phyloP scores from a whole-genome alignment of 2,797 vertebrate genomes.

The Muscicapa comitata region DNA sequence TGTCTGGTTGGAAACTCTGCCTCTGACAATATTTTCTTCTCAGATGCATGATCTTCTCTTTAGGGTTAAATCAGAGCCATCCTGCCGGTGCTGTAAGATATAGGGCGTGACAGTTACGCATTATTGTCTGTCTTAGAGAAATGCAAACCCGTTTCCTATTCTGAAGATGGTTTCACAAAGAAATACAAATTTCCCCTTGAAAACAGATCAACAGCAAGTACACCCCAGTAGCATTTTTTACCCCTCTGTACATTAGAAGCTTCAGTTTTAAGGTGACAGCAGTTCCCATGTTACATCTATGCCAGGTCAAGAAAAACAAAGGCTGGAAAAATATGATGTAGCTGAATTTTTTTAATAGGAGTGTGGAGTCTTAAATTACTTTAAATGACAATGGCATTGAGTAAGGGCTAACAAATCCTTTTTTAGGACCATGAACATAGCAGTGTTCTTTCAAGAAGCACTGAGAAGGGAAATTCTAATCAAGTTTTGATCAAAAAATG shows the following conservation, averaged over 20 bases:
- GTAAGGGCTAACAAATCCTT: not conserved
- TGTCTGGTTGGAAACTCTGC: not conserved
- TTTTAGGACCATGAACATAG: not conserved
- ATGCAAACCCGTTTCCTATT: not conserved
- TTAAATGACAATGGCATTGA: not conserved
- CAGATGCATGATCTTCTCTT: not conserved
- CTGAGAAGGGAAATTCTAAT: not conserved
- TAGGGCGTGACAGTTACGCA: not conserved
- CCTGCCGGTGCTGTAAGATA: not conserved
- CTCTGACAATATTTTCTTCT: not conserved
- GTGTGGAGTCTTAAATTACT: not conserved
- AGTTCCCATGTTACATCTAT: not conserved
- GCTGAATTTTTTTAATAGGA: not conserved
- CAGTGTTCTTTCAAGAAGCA: not conserved
- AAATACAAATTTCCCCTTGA: not conserved
- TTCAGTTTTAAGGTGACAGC: not conserved
- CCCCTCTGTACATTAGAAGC: not conserved
- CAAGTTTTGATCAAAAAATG: not conserved
- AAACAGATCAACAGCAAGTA: not conserved
- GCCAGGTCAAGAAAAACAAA: not conserved
- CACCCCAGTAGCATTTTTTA: fast-evolving
- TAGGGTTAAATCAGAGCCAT: not conserved
- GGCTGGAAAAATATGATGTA: not conserved
- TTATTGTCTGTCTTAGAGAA: not conserved
- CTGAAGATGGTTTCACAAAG: not conserved